phyloP scores from a whole-genome alignment of 1,140 invertebrate species.

The Semibalanus balanoides region DNA sequence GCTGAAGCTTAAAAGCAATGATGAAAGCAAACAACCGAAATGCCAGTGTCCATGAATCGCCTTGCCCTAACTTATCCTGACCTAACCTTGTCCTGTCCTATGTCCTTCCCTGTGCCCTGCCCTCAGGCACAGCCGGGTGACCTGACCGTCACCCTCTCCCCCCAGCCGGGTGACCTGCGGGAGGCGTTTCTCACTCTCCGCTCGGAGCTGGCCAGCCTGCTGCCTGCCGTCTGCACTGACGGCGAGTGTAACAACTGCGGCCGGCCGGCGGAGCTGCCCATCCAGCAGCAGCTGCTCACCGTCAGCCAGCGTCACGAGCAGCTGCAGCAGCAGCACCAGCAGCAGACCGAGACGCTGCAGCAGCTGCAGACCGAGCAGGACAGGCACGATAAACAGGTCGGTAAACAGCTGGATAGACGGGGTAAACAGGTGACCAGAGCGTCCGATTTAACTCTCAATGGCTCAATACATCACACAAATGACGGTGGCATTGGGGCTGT shows the following conservation, averaged over 20 bases:
- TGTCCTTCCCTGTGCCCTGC: no score
- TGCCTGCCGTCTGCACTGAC: neutral
- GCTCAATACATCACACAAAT: no score
- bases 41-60: no score
- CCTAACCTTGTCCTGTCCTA: no score
- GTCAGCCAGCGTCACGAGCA: neutral
- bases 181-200: neutral
- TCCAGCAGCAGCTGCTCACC: neutral
- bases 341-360: neutral
- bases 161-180: neutral
- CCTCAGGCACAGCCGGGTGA: no score
- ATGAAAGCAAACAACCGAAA: no score
- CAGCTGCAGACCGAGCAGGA: constrained; percentile 17
- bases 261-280: constrained; percentile 5
- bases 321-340: neutral
- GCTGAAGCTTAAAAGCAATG: no score
- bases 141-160: no score
- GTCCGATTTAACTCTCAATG: no score
- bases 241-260: constrained; percentile 47
- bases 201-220: neutral
- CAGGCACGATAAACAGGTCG: constrained; percentile 15
- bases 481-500: no score
- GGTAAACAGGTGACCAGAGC: neutral
- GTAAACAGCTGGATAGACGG: no score
- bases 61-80: no score